Base-by-base conservation (phyloP, 2,888 invertebrate genomes). In the Pycnomerus fuliginosus region DNA sequence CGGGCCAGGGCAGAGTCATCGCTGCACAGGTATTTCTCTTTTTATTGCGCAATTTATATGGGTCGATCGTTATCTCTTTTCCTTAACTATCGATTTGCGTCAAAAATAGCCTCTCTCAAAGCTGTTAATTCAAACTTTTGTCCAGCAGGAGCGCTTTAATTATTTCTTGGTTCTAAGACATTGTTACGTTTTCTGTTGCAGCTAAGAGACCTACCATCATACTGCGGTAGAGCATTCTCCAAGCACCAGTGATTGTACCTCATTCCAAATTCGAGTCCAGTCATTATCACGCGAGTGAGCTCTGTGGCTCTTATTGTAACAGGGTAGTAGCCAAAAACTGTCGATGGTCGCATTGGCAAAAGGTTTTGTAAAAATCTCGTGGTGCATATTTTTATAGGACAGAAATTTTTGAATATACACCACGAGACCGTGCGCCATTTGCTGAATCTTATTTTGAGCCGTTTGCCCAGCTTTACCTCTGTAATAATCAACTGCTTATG, bases 11-110 rank as follows among this genome's bases (percentile, higher is more conserved):
- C 63, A 63, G 66, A 61, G 60, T 61, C 65, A 64, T 62, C 61
- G 61, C 61, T 64, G 62, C 67, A 67, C 65, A 68, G 69, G 69
- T 62, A 58, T n/a, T n/a, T n/a, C n/a, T n/a, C n/a, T n/a, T n/a
- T n/a, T n/a, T n/a, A n/a, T n/a, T n/a, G n/a, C n/a, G n/a, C n/a
- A n/a, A n/a, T n/a, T n/a, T n/a, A n/a, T n/a, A n/a, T n/a, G n/a
- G n/a, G n/a, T n/a, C n/a, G n/a, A n/a, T n/a, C n/a, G n/a, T n/a
- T n/a, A n/a, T n/a, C n/a, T n/a, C n/a, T n/a, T n/a, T n/a, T n/a
- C n/a, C n/a, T n/a, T n/a, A n/a, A n/a, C n/a, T n/a, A n/a, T n/a
- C n/a, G n/a, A n/a, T n/a, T n/a, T n/a, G n/a, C n/a, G n/a, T n/a
- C n/a, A n/a, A n/a, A n/a, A n/a, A n/a, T n/a, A n/a, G n/a, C n/a